phyloP scores from a whole-genome alignment of 2,888 invertebrate species.

The Diabrotica balteata region DNA sequence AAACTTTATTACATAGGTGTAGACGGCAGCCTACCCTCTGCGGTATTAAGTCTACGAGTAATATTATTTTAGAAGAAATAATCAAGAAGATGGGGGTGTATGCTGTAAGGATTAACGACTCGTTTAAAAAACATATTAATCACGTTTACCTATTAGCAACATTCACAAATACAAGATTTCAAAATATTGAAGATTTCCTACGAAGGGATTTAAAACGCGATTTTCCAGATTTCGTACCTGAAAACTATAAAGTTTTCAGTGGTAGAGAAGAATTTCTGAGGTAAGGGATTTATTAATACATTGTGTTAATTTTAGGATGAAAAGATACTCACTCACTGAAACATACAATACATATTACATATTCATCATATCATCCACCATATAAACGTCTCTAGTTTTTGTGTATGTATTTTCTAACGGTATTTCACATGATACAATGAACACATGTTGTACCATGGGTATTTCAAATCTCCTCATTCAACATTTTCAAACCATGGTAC shows the following conservation, averaged over 20 bases:
- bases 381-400: too few relatives aligned
- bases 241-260: constrained; percentile 46
- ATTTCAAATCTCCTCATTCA: too few relatives aligned
- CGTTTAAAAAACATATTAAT: constrained; percentile 42
- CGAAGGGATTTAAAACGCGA: constrained; percentile 37
- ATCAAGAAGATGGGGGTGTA: constrained; percentile 46
- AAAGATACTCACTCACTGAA: too few relatives aligned
- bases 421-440: too few relatives aligned
- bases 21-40: constrained; percentile 48
- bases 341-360: too few relatives aligned
- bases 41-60: constrained; percentile 42
- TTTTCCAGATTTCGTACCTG: constrained; percentile 44
- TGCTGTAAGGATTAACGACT: constrained; percentile 46
- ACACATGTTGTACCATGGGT: too few relatives aligned
- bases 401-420: too few relatives aligned
- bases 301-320: too few relatives aligned
- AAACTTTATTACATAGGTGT: constrained; percentile 41
- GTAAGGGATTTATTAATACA: constrained; percentile 32
- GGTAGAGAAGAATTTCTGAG: constrained; percentile 45
- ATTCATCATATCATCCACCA: too few relatives aligned
- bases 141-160: constrained; percentile 49
- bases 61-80: constrained; percentile 46
- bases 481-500: too few relatives aligned
- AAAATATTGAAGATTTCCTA: constrained; percentile 45
- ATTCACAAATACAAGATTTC: constrained; percentile 46